Evolutionary conservation across 2,113 vertebrate genomes (phyloP).

Genomic region (Lagopus muta): DNA sequence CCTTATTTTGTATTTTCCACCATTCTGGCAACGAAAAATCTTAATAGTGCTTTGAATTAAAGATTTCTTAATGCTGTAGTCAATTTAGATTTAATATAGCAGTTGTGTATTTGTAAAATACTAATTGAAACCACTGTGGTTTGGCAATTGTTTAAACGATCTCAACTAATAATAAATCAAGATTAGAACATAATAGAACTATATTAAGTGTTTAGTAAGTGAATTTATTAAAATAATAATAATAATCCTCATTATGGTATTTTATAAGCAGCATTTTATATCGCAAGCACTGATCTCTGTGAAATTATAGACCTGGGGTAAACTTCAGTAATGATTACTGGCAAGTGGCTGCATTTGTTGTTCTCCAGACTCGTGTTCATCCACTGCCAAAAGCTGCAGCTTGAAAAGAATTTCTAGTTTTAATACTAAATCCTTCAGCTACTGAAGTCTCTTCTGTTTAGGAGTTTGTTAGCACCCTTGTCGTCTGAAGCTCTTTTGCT

Average conservation of each 20-base stretch:
- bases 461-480: neutral
- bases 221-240: neutral
- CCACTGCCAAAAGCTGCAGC: neutral
- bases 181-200: neutral
- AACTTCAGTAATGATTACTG: neutral
- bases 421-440: neutral
- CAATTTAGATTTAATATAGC: neutral
- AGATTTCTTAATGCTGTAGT: neutral
- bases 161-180: neutral
- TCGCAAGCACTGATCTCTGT: neutral
- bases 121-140: neutral
- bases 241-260: neutral
- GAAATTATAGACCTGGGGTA: neutral
- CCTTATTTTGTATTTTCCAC: neutral
- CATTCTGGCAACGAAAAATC: neutral
- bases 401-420: neutral
- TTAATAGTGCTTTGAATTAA: neutral
- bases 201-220: neutral
- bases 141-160: neutral
- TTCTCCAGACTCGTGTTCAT: neutral
- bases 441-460: neutral
- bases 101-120: neutral
- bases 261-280: neutral
- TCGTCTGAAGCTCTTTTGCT: neutral
- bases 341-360: neutral